Percentiles rank a stretch among this genome's conserved stretches.
Evolutionary conservation across 2,797 vertebrate species (phyloP).

Genomic region (Rachycentron canadum): DNA sequence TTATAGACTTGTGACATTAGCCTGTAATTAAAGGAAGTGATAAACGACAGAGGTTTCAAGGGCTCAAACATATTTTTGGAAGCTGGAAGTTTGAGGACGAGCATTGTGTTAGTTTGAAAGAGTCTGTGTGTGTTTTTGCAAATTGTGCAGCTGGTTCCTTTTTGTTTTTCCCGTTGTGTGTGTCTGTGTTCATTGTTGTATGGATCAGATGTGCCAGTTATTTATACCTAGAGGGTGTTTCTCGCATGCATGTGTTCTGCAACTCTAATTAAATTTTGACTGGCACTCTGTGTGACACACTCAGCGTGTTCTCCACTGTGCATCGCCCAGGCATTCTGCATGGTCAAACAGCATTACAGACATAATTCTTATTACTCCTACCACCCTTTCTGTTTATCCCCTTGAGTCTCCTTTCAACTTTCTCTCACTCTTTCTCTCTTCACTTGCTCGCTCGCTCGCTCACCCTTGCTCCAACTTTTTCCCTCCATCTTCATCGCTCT

Average conservation of each 20-base stretch:
- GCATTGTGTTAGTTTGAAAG: neutral
- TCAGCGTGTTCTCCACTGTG: slow-evolving; percentile 49
- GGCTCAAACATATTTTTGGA: neutral
- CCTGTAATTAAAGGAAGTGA: neutral
- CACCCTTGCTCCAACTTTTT: slow-evolving; percentile 12
- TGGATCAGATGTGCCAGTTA: neutral
- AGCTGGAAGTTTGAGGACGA: neutral
- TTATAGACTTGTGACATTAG: too few relatives aligned
- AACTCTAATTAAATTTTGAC: slow-evolving; percentile 55
- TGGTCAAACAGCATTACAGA: slow-evolving; percentile 62
- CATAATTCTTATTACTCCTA: slow-evolving; percentile 55
- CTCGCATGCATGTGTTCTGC: slow-evolving; percentile 21
- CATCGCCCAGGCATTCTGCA: slow-evolving; percentile 62
- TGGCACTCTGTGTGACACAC: slow-evolving; percentile 48
- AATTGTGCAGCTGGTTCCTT: too few relatives aligned
- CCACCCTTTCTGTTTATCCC: slow-evolving; percentile 25
- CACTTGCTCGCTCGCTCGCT: neutral
- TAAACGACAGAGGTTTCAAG: neutral
- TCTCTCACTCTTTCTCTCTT: slow-evolving; percentile 1
- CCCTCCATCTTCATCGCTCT: slow-evolving; percentile 8
- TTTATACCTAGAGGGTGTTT: neutral
- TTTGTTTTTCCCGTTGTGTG: neutral
- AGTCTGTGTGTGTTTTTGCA: neutral
- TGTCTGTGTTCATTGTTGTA: neutral
- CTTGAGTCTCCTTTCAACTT: slow-evolving; percentile 34